Conservation (phyloP, 2,797 vertebrate genomes). For the Rhadinocentrus ornatus region DNA sequence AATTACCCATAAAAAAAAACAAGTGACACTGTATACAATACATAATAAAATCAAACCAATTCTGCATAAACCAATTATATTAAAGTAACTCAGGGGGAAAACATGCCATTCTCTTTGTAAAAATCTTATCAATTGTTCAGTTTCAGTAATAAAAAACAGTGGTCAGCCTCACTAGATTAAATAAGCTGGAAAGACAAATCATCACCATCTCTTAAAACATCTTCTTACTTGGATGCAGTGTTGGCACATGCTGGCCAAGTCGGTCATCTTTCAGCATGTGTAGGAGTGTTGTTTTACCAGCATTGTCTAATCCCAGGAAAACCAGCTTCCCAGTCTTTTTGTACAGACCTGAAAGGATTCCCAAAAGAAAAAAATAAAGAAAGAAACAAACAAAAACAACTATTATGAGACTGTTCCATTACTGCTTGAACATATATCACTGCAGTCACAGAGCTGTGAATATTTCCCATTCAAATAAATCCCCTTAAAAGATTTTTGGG, state of each 20-base stretch:
- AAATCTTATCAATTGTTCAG: neutral
- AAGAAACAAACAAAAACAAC: neutral
- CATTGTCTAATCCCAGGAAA: slow-evolving; percentile 97
- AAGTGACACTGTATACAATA: neutral
- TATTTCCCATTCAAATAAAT: neutral
- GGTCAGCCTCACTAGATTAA: neutral
- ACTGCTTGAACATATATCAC: neutral
- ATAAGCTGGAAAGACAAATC: neutral
- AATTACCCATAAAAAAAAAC: neutral
- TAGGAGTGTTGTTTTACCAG: slow-evolving; percentile 95
- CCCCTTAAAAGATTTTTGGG: neutral
- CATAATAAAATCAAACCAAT: neutral
- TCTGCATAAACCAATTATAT: neutral
- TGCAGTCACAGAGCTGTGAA: neutral
- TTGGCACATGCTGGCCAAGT: slow-evolving; percentile 94
- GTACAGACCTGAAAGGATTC: slow-evolving; percentile 88
- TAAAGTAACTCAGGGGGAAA: neutral
- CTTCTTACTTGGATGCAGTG: slow-evolving; percentile 91
- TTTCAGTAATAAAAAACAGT: neutral
- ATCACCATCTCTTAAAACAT: neutral
- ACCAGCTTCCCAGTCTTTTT: slow-evolving; percentile 97
- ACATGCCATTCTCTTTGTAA: neutral
- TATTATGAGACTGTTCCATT: neutral
- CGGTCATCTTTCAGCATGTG: slow-evolving; percentile 98
- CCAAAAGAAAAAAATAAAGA: neutral